Base-by-base conservation (phyloP, 2,888 invertebrate species). In the Neria commutata region DNA sequence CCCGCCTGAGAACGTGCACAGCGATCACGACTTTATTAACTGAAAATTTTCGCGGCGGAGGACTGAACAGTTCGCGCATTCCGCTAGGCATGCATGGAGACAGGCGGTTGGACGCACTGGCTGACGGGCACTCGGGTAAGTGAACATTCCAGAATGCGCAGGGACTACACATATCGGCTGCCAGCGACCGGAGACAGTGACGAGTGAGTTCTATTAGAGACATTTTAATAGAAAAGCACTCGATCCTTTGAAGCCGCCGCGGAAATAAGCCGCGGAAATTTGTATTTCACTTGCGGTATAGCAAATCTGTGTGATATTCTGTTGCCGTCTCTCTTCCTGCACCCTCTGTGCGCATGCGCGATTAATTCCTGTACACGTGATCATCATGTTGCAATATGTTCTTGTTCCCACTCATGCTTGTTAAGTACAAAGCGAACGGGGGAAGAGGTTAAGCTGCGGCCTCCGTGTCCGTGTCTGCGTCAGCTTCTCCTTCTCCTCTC, bases 21-120 rank as follows among this genome's bases (percentile, higher is more conserved):
- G 63, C 64, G 73, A 74, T 77, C 78, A 77, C 77, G 77, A 76
- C 74, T 77, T 69, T 73, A 74, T 75, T 74, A 74, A 72, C 61
- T 56, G 54, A 47, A 50, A 49, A 49, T 10, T 23, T 17, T 8
- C 17, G 14, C 3, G 52, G 17, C 21, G 3, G 17, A 17, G 29
- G 11, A 11, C 11, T 29, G 29, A 29, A 11, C 29, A 29, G 29
- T 29, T 8, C 6, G 29, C 6, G 6, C n/a, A n/a, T n/a, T n/a
- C n/a, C n/a, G n/a, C 6, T 11, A 29, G 29, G 6, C 29, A 29
- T 6, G 29, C 6, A 6, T 29, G 11, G 6, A 8, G 29, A 8
- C 6, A 29, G 29, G 29, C 11, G 29, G 29, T 42, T 42, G n/a
- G 37, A n/a, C n/a, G n/a, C n/a, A n/a, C n/a, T 37, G 37, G 37